Evolutionary conservation across 2,888 invertebrate species (phyloP), one percentile per base, ranked within the genome.

Genomic region (Troglohyphantes excavatus): DNA sequence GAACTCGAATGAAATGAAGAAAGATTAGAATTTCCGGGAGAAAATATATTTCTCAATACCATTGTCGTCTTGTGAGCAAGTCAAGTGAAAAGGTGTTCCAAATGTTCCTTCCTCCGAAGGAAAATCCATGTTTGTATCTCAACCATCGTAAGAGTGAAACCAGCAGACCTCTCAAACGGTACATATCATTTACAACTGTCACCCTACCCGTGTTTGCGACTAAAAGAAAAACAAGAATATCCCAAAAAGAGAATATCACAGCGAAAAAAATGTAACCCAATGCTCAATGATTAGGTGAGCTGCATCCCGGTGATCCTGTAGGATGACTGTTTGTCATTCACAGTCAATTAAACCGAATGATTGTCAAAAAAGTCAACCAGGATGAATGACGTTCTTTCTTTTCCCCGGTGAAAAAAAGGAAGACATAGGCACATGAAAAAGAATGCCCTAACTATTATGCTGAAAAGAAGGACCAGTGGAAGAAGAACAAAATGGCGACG

Each of bases 271-370:
- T 53, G 76, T 26, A 43, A 21, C 9, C 29, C n/a, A 27, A 13
- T 26, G 67, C 63, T 75, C 68, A 85, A 85, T 85, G 76, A 85
- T 85, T 78, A 59, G 76, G 68, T 78, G 61, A 33, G 63, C 83
- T 39, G 9, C 27, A 59, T 53, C 39, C 61, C 61, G 59, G n/a
- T 65, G 67, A 33, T 68, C 17, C 59, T 53, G 53, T 27, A 70
- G 85, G 53, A 59, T 27, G 65, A 68, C 76, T 85, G 76, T 85
- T 85, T 85, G 85, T 85, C 85, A 85, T 85, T 70, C 85, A 85
- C 85, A 85, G 59, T 78, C 85, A 68, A 85, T 85, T 85, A 85
- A 85, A 76, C 76, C 85, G 53, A 85, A 85, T 85, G 85, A 85
- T 85, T 85, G 85, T 85, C 85, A 85, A 39, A 70, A 85, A 85